These are phyloP conservation scores for Pangasianodon gigas DNA, from an alignment of 2,113 vertebrate genomes.

Conservation along the genomic window DNA sequence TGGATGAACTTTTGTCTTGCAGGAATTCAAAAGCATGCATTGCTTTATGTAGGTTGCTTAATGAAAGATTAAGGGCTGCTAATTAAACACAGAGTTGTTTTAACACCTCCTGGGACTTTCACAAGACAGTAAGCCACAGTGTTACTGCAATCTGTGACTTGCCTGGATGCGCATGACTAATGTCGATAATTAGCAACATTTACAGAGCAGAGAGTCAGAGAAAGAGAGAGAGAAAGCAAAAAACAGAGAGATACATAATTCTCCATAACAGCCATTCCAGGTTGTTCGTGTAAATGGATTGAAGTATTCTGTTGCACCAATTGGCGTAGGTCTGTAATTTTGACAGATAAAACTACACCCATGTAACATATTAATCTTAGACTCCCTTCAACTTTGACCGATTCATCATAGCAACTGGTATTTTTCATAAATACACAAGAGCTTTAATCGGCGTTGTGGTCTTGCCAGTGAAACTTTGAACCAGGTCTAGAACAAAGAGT, in stretches of 20 bases:
- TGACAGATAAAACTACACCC: slow-evolving; percentile 16
- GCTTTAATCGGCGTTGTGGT: slow-evolving; percentile 4
- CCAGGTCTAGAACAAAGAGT: not conserved
- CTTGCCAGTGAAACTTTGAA: slow-evolving; percentile 14
- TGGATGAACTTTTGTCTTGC: not conserved
- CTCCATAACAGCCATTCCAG: not conserved
- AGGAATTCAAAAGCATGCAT: not conserved
- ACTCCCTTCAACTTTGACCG: not conserved
- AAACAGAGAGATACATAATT: not conserved
- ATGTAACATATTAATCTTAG: slow-evolving; percentile 25
- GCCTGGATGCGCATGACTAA: slow-evolving; percentile 64
- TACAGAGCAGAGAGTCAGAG: slow-evolving; percentile 29
- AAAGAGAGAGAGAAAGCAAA: not conserved
- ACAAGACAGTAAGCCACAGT: slow-evolving; percentile 50
- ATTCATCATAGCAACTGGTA: slow-evolving; percentile 35
- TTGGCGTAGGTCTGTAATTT: slow-evolving; percentile 32
- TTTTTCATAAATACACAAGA: slow-evolving; percentile 32
- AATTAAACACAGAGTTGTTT: slow-evolving; percentile 54
- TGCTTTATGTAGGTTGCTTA: slow-evolving; percentile 29
- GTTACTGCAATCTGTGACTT: slow-evolving; percentile 59
- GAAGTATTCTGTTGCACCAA: slow-evolving; percentile 16
- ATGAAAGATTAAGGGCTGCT: slow-evolving; percentile 39
- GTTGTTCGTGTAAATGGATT: slow-evolving; percentile 6
- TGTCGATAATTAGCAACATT: slow-evolving; percentile 61
- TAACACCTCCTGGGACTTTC: slow-evolving; percentile 56